phyloP scores from a whole-genome alignment of 2,888 invertebrate genomes.

The Lomographa bimaculata region DNA sequence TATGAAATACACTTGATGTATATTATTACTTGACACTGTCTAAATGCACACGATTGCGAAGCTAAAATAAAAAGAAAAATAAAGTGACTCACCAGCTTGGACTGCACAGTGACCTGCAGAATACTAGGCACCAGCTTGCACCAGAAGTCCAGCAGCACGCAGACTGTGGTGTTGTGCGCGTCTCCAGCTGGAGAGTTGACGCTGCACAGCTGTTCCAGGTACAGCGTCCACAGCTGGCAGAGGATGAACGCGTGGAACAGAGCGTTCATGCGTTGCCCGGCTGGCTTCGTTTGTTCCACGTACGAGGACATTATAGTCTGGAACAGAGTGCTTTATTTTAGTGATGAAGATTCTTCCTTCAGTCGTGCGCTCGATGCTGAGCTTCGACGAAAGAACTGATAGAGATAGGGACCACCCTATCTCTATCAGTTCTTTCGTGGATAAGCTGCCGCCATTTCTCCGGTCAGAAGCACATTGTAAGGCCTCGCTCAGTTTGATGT shows the following conservation, averaged over 20 bases:
- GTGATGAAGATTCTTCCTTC: no score
- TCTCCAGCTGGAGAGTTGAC: constrained; percentile 87
- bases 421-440: no score
- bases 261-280: constrained; percentile 97
- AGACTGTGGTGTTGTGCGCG: constrained; percentile 88
- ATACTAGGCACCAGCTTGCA: constrained; percentile 98
- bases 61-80: no score
- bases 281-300: constrained; percentile 94
- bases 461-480: no score
- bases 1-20: no score
- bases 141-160: constrained; percentile 98
- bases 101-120: constrained; percentile 90
- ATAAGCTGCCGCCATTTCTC: no score
- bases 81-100: constrained; percentile 94
- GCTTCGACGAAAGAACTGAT: no score
- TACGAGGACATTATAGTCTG: constrained; percentile 96
- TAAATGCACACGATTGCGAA: no score
- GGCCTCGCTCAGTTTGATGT: no score
- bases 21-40: no score
- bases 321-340: not conserved
- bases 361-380: no score
- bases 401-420: no score
- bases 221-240: constrained; percentile 99
- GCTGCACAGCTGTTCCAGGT: constrained; percentile 94
- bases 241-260: constrained; percentile 98